Base-by-base conservation (phyloP, 2,888 invertebrate genomes). In the Tiphia femorata region DNA sequence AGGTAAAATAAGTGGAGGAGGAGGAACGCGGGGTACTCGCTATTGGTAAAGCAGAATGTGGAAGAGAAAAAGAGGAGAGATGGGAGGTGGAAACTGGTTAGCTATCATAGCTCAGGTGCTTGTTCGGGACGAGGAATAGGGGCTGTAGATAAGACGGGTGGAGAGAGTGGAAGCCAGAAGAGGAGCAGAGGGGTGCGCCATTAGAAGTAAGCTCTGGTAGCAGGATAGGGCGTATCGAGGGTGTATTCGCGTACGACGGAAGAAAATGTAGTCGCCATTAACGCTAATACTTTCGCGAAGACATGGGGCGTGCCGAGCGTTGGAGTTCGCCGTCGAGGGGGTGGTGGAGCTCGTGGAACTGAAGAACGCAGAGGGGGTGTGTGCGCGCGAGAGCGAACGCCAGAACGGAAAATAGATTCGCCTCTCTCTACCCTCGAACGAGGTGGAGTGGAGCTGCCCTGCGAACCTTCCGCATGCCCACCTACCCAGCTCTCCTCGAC, bases 261-360 rank as follows among this genome's bases (percentile, higher is more conserved):
- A 50, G 62, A 60, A 68, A 72, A 68, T 68, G 64, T 68, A 68
- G 64, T 68, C 64, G 61, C 73, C 71, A 73, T 73, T 73, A 73
- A 64, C 70, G 54, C 55, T 58, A 61, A 73, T 73, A 73, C 73
- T 68, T 69, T 51, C 52, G 58, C 58, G 57, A 61, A 73, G 69
- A 67, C 53, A 59, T 38, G 56, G 60, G 72, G 64, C 69, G 72
- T 64, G 58, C 40, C 64, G 42, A 41, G 52, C 49, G 33, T 56
- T n/a, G n/a, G n/a, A n/a, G n/a, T n/a, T 50, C 47, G 43, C 42
- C 37, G 23, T 8, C 35, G 35, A n/a, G 5, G 4, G 8, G 35
- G n/a, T 33, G 4, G 35, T 25, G 8, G 25, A 25, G 25, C 5
- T 25, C 5, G 27, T 17, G 49, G 19, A 33, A 50, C 12, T 8